Conservation (phyloP, 2,888 invertebrate genomes). For the Brachynemurus nebulosus region DNA sequence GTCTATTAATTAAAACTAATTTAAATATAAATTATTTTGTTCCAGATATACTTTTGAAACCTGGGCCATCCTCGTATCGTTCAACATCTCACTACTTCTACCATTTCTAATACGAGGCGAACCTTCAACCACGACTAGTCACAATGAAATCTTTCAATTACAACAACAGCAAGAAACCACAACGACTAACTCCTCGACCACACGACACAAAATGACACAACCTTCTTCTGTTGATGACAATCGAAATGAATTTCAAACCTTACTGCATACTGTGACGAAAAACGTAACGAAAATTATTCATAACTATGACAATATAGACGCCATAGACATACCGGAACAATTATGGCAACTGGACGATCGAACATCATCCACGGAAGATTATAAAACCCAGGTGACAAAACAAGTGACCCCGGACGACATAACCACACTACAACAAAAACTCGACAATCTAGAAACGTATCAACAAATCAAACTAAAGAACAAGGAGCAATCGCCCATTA, state of each 20-base stretch:
- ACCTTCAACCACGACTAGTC: too few relatives aligned
- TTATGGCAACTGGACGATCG: neutral
- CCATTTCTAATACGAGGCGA: too few relatives aligned
- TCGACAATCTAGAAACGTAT: constrained; percentile 4
- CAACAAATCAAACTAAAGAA: neutral
- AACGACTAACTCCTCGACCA: too few relatives aligned
- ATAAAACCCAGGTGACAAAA: neutral
- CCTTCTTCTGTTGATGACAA: too few relatives aligned
- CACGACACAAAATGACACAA: too few relatives aligned
- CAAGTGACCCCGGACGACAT: constrained; percentile 3
- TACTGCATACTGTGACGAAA: constrained; percentile 3
- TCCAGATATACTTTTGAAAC: too few relatives aligned
- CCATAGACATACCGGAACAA: constrained; percentile 1
- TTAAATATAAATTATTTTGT: too few relatives aligned
- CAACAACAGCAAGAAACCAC: too few relatives aligned
- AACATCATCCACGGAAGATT: neutral
- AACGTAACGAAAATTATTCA: constrained; percentile 4
- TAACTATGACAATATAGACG: neutral
- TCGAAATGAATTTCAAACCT: neutral
- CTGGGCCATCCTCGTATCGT: too few relatives aligned
- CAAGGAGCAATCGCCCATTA: neutral
- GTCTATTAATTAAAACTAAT: too few relatives aligned
- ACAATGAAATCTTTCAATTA: too few relatives aligned
- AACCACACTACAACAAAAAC: constrained; percentile 3
- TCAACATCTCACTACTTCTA: too few relatives aligned